Conservation (phyloP, 2,888 invertebrate genomes). For the Dolichomitus sp. region DNA sequence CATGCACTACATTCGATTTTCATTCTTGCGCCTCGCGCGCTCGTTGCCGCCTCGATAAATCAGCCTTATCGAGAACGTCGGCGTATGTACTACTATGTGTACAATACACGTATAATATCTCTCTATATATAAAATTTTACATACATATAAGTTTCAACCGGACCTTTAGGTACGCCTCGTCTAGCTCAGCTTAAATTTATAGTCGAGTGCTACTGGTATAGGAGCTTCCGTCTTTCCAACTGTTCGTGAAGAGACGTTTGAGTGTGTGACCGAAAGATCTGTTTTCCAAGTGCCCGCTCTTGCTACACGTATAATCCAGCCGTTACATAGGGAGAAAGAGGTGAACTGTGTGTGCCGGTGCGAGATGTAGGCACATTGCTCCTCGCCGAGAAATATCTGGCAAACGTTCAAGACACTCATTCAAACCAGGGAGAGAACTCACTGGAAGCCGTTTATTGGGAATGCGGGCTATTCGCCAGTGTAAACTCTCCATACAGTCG, state of each 20-base stretch:
- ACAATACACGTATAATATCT: constrained; percentile 12
- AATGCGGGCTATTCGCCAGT: constrained; percentile 35
- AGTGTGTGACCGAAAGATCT: constrained; percentile 29
- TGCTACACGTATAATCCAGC: constrained; percentile 46
- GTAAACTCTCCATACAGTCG: constrained; percentile 34
- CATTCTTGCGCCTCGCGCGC: constrained; percentile 53
- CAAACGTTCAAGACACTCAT: constrained; percentile 56
- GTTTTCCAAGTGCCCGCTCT: constrained; percentile 32
- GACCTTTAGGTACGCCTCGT: constrained; percentile 30
- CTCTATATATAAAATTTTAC: background rate
- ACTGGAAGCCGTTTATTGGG: constrained; percentile 33
- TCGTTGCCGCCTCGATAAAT: constrained; percentile 65
- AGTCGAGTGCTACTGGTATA: constrained; percentile 24
- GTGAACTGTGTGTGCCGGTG: background rate
- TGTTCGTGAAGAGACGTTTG: constrained; percentile 23
- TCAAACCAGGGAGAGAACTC: constrained; percentile 34
- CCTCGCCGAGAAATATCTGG: constrained; percentile 50
- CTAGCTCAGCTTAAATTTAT: constrained; percentile 49
- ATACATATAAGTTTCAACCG: constrained; percentile 13
- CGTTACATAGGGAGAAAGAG: constrained; percentile 15
- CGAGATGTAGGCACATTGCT: constrained; percentile 7
- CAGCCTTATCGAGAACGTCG: constrained; percentile 69
- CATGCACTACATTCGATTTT: constrained; percentile 62
- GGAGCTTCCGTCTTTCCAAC: constrained; percentile 36
- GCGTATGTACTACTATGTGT: constrained; percentile 43